Base-by-base conservation (phyloP, 1,140 invertebrate genomes). In the Archivesica marissinica region DNA sequence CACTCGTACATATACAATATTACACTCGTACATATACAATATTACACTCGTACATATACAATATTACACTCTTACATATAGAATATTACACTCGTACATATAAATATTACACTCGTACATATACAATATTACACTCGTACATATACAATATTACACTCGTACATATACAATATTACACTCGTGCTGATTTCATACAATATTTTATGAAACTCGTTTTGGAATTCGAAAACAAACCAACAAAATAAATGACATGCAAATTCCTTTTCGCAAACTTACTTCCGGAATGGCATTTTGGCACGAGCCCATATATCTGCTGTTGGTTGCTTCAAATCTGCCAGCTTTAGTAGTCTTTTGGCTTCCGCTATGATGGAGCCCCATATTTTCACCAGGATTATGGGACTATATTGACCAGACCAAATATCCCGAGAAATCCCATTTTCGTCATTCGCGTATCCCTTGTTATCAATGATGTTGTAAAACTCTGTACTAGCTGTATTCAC, bases 261-360 rank as follows among this genome's bases (percentile, higher is more conserved):
- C 23, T 11, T 11, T 50, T 11, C 20, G 44, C 20, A 20, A 23
- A 70, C 86, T 88, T 87, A 93, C 92, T 92, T 90, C 82, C 92
- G 82, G 44, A 87, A 92, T 1, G 91, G 90, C 30, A 89, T 88
- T 66, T 92, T 92, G n/a, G 92, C 90, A 41, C 59, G 84, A 20
- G 92, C 91, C 92, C 92, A 93, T 23, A 90, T 90, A 33, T 90
- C 89, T 4, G 75, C 38, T 13, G 89, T 88, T 23, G 92, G 90
- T 54, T 85, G 33, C 17, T 79, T 72, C 4, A 79, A 30, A 13
- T 85, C 87, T 23, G 82, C 87, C 44, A 87, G 75, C 50, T 87
- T 76, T 88, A 91, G 90, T 54, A 89, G 50, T 38, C 78, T 52
- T 50, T 87, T 89, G 0, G 89, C 92, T n/a, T 90, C 82, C 3